These are phyloP conservation scores for Trichopria drosophilae DNA, from an alignment of 2,888 invertebrate genomes.

Conservation along the genomic window DNA sequence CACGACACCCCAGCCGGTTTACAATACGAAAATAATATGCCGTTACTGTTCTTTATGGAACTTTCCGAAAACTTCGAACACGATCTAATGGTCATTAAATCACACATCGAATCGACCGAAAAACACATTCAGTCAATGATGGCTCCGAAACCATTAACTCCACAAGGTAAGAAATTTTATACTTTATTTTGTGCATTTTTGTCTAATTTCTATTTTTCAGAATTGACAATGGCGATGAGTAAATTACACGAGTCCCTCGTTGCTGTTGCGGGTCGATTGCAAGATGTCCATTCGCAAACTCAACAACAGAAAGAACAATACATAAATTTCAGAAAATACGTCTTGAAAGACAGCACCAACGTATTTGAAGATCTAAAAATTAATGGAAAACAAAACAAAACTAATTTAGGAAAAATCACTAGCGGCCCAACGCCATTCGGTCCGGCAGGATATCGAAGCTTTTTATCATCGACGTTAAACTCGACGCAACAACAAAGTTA, in stretches of 20 bases:
- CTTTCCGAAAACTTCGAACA: constrained; percentile 72
- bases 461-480: constrained; percentile 50
- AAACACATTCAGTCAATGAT: constrained; percentile 71
- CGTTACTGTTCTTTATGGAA: constrained; percentile 71
- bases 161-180: constrained; percentile 62
- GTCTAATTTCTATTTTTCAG: constrained; percentile 58
- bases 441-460: constrained; percentile 53
- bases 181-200: constrained; percentile 8
- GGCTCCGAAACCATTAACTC: constrained; percentile 67
- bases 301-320: constrained; percentile 84
- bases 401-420: constrained; percentile 57
- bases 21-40: constrained; percentile 76
- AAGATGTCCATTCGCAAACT: constrained; percentile 77
- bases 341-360: constrained; percentile 75
- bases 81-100: constrained; percentile 69
- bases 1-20: constrained; percentile 75
- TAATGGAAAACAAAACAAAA: constrained; percentile 45
- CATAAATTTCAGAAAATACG: constrained; percentile 76
- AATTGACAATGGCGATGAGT: constrained; percentile 76
- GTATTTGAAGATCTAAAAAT: constrained; percentile 67
- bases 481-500: constrained; percentile 47
- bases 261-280: constrained; percentile 82
- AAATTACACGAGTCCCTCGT: constrained; percentile 85
- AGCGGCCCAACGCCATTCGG: constrained; percentile 68
- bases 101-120: constrained; percentile 74